Conservation (phyloP, 2,113 vertebrate genomes). For the Diphyllodes magnificus region DNA sequence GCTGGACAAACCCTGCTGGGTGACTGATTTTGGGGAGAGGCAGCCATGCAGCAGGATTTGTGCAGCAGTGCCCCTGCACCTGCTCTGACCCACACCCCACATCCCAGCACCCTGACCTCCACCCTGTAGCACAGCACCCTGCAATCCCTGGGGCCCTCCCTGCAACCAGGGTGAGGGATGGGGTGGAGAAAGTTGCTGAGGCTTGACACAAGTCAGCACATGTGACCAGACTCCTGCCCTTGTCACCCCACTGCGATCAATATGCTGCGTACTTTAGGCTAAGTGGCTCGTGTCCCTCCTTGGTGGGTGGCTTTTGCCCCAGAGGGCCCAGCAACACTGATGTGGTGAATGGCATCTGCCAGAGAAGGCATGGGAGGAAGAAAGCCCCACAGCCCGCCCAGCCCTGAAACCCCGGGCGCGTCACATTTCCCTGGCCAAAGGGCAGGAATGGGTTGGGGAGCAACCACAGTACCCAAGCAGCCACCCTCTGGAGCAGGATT, state of each 20-base stretch:
- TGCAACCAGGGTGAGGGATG: background rate
- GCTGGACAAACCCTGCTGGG: background rate
- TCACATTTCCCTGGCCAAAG: background rate
- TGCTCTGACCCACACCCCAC: background rate
- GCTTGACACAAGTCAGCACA: background rate
- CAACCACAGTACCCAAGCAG: background rate
- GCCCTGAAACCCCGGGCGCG: fast-evolving
- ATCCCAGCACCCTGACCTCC: background rate
- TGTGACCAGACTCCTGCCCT: fast-evolving
- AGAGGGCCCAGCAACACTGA: background rate
- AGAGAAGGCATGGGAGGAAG: background rate
- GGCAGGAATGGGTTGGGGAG: background rate
- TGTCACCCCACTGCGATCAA: background rate
- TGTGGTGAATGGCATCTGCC: fast-evolving
- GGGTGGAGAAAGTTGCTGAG: background rate
- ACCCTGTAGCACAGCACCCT: background rate
- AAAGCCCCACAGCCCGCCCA: background rate
- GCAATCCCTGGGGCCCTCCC: background rate
- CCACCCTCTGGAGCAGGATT: fast-evolving
- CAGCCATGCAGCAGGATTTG: background rate
- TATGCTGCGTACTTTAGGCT: background rate
- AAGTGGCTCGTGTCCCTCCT: background rate
- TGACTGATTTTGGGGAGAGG: background rate
- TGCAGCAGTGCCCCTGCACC: fast-evolving
- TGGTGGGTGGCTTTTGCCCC: background rate